Percentiles rank a stretch among this genome's conserved stretches.
phyloP scores from a whole-genome alignment of 2,888 invertebrate species.

The Phortica magna region DNA sequence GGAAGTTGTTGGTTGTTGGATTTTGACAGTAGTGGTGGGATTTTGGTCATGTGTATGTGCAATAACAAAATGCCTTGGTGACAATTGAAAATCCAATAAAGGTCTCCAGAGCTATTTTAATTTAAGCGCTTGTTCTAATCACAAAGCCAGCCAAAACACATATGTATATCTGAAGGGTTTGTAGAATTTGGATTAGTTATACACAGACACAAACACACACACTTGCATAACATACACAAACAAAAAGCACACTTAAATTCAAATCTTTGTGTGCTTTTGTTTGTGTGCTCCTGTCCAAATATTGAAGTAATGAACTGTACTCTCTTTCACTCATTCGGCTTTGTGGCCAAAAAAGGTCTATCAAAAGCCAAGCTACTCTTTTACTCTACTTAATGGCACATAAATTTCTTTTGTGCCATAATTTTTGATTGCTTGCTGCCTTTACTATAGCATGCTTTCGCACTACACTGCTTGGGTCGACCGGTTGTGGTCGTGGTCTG shows the following conservation, averaged over 20 bases:
- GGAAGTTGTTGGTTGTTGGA: background rate
- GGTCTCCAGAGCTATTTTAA: conserved; percentile 65
- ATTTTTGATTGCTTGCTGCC: conserved; percentile 63
- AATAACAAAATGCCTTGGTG: conserved; percentile 52
- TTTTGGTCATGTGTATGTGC: background rate
- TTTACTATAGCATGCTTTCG: conserved; percentile 46
- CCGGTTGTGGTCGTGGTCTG: no score
- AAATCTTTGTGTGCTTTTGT: background rate
- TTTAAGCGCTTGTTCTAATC: conserved; percentile 68
- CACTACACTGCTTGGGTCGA: background rate
- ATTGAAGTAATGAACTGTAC: conserved; percentile 63
- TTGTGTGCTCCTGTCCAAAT: conserved; percentile 53
- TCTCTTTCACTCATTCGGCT: background rate
- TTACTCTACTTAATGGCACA: conserved; percentile 63
- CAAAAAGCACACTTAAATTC: background rate
- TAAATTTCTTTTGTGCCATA: conserved; percentile 62
- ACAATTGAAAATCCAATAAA: conserved; percentile 72
- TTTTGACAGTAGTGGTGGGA: background rate
- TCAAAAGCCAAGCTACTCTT: conserved; percentile 43
- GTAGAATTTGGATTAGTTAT: background rate
- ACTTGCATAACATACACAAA: background rate
- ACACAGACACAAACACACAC: background rate
- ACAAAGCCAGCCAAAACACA: conserved; percentile 53
- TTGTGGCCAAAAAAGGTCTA: conserved; percentile 39
- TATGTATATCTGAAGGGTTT: background rate